Evolutionary conservation across 2,888 invertebrate species (phyloP).

Genomic region (Pherbina coryleti): DNA sequence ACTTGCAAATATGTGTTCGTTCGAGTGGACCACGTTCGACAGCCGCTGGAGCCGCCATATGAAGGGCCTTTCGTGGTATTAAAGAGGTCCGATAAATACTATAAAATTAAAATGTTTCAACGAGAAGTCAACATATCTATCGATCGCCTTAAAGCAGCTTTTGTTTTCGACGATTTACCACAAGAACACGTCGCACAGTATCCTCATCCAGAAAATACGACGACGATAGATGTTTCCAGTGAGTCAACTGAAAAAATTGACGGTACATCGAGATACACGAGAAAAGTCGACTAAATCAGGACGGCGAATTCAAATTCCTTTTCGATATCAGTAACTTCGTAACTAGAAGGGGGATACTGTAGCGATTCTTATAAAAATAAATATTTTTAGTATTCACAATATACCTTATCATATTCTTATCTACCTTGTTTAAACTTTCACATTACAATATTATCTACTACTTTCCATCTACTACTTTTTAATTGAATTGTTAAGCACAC

Average conservation of each 20-base stretch:
- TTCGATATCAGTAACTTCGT: background rate
- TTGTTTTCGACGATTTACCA: background rate
- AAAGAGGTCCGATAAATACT: background rate
- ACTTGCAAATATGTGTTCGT: background rate
- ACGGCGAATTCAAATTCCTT: background rate
- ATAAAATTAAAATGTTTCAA: background rate
- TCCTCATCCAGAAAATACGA: background rate
- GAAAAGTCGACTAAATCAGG: background rate
- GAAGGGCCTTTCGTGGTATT: background rate
- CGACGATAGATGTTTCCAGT: background rate
- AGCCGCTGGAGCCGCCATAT: background rate
- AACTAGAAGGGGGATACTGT: background rate
- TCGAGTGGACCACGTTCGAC: background rate
- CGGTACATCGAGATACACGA: background rate
- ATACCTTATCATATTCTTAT: too few species aligned
- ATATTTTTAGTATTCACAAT: too few species aligned
- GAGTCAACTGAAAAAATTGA: background rate
- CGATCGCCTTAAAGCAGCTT: background rate
- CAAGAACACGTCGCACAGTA: background rate
- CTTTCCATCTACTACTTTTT: too few species aligned
- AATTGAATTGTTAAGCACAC: too few species aligned
- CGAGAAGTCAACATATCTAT: background rate
- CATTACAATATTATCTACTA: too few species aligned
- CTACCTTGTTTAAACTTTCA: too few species aligned
- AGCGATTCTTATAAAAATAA: too few species aligned